Percentiles rank a stretch among this genome's conserved stretches.
phyloP scores from a whole-genome alignment of 2,888 invertebrate genomes.

The Clanis bilineata region DNA sequence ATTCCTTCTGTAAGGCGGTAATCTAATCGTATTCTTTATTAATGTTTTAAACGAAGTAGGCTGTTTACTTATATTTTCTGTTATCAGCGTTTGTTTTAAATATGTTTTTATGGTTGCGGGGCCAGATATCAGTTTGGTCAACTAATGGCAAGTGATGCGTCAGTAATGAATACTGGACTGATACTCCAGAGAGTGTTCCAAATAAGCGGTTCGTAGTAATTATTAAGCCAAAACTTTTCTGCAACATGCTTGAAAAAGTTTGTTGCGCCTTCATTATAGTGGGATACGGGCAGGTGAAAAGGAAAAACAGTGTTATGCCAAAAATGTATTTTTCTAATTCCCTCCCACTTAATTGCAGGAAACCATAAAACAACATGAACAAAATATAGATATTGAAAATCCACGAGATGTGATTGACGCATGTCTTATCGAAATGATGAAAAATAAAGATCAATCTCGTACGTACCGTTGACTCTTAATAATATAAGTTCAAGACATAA shows the following conservation, averaged over 20 bases:
- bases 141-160: neutral
- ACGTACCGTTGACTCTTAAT: constrained; percentile 37
- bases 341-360: constrained; percentile 58
- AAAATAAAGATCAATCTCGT: constrained; percentile 58
- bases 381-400: constrained; percentile 61
- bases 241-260: too few species aligned
- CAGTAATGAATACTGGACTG: too few species aligned
- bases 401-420: constrained; percentile 86
- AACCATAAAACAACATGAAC: constrained; percentile 76
- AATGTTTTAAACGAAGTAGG: neutral
- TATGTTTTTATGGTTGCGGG: neutral
- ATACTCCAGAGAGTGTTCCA: too few species aligned
- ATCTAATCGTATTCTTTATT: too few species aligned
- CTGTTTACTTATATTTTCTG: neutral
- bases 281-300: too few species aligned
- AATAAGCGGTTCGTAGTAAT: too few species aligned
- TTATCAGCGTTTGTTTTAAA: neutral
- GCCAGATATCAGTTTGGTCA: neutral
- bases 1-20: too few species aligned
- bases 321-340: too few species aligned
- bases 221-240: too few species aligned
- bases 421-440: constrained; percentile 83
- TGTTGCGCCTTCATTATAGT: too few species aligned
- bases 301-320: too few species aligned
- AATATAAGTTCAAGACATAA: too few species aligned